Evolutionary conservation across 2,888 invertebrate genomes (phyloP).

Genomic region (Xestia sexstrigata): DNA sequence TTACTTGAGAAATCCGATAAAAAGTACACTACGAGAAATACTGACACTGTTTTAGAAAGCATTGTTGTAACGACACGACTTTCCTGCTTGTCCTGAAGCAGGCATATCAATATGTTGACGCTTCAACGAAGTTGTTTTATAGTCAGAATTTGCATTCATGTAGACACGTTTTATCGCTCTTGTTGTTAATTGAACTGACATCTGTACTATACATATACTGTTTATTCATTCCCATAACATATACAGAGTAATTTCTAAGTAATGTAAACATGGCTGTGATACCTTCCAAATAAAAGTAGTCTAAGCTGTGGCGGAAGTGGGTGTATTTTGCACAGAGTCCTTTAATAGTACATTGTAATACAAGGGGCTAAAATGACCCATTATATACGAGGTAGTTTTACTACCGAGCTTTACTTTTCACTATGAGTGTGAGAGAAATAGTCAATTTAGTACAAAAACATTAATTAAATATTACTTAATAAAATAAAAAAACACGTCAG

Average conservation of each 20-base stretch:
- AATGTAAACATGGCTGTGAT: too few relatives aligned
- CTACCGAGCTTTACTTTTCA: too few relatives aligned
- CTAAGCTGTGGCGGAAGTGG: too few relatives aligned
- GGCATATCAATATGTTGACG: neutral
- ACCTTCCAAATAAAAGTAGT: too few relatives aligned
- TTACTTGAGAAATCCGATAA: slow-evolving; percentile 5
- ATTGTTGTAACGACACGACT: slow-evolving; percentile 2
- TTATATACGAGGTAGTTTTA: too few relatives aligned
- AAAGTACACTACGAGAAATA: slow-evolving; percentile 4
- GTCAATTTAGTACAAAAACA: too few relatives aligned
- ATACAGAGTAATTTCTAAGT: neutral
- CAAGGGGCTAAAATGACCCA: too few relatives aligned
- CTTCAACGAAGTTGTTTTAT: slow-evolving; percentile 7
- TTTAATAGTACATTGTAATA: too few relatives aligned
- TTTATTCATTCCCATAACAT: neutral
- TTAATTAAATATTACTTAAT: too few relatives aligned
- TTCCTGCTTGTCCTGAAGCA: neutral
- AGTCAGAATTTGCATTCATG: neutral
- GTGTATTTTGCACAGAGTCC: too few relatives aligned
- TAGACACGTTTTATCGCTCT: neutral
- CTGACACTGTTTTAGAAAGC: slow-evolving; percentile 2
- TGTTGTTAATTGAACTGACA: neutral
- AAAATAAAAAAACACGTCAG: too few relatives aligned
- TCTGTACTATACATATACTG: neutral
- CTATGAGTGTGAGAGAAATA: too few relatives aligned